Evolutionary conservation across 92 coral and sea anemone genomes (phyloP).

Genomic region (Virgularia gustaviana): DNA sequence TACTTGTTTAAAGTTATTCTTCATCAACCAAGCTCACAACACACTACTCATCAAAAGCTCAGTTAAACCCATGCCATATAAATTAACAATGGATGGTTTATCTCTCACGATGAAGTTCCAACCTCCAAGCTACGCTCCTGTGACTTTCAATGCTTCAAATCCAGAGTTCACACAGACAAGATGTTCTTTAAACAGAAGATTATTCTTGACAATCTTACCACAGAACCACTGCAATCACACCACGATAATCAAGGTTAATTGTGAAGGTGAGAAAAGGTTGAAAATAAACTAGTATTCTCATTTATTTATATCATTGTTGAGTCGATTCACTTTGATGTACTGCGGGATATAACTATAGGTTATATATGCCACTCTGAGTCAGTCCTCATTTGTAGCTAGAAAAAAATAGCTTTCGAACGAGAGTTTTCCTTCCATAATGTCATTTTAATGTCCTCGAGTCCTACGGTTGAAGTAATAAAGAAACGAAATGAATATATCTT

Average conservation of each 20-base stretch:
- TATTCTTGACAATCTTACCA: not conserved
- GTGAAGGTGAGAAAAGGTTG: too few species aligned
- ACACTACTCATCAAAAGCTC: constrained; percentile 11
- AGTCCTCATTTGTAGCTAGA: too few species aligned
- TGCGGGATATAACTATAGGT: too few species aligned
- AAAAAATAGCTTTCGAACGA: too few species aligned
- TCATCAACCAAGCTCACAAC: not conserved
- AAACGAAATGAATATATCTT: too few species aligned
- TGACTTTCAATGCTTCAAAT: constrained; percentile 25
- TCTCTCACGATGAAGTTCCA: constrained; percentile 21
- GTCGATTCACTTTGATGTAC: too few species aligned
- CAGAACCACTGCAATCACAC: constrained; percentile 1
- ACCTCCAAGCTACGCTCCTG: not conserved
- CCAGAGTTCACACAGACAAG: constrained; percentile 21
- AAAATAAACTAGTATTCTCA: too few species aligned
- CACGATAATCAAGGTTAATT: not conserved
- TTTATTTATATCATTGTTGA: too few species aligned
- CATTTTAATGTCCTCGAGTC: too few species aligned
- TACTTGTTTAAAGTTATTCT: constrained; percentile 1
- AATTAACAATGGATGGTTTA: constrained; percentile 3
- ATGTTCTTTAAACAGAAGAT: constrained; percentile 11
- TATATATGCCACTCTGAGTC: too few species aligned
- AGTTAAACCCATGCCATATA: constrained; percentile 21
- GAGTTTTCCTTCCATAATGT: too few species aligned
- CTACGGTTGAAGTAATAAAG: too few species aligned